Evolutionary conservation across 1,140 invertebrate species (phyloP).

Genomic region (Yoshiicerus persimilis): DNA sequence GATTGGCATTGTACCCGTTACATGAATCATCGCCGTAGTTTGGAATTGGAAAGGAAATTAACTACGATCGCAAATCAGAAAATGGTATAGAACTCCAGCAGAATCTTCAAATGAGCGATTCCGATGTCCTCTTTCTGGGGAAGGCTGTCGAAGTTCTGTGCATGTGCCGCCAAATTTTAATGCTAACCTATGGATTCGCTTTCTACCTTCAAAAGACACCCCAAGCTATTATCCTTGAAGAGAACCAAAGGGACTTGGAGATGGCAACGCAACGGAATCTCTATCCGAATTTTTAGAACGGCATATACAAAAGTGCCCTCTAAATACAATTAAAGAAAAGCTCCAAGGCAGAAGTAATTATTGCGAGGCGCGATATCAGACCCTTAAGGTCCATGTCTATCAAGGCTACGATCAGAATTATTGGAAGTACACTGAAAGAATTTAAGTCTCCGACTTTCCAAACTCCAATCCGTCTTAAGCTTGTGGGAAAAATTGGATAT

Average conservation of each 20-base stretch:
- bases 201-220: conserved; percentile 71
- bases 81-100: too few relatives aligned
- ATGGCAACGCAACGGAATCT: conserved; percentile 62
- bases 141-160: conserved; percentile 69
- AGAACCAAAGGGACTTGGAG: conserved; percentile 72
- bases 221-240: conserved; percentile 72
- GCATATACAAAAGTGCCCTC: neutral
- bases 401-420: conserved; percentile 98
- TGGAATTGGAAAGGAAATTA: too few relatives aligned
- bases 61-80: too few relatives aligned
- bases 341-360: conserved; percentile 69
- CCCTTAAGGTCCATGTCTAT: conserved; percentile 91
- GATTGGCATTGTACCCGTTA: too few relatives aligned
- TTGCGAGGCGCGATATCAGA: conserved; percentile 91
- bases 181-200: conserved; percentile 75
- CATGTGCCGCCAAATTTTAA: conserved; percentile 68
- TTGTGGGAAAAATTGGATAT: too few relatives aligned
- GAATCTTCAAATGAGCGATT: too few relatives aligned
- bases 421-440: conserved; percentile 87
- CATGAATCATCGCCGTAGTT: too few relatives aligned
- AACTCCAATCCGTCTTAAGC: too few relatives aligned
- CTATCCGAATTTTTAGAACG: conserved; percentile 30
- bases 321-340: neutral
- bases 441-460: too few relatives aligned
- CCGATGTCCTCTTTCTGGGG: too few relatives aligned